Evolutionary conservation across 2,797 vertebrate species (phyloP), one percentile per base, ranked within the genome.

Genomic region (Microctenopoma stevenorrisi): DNA sequence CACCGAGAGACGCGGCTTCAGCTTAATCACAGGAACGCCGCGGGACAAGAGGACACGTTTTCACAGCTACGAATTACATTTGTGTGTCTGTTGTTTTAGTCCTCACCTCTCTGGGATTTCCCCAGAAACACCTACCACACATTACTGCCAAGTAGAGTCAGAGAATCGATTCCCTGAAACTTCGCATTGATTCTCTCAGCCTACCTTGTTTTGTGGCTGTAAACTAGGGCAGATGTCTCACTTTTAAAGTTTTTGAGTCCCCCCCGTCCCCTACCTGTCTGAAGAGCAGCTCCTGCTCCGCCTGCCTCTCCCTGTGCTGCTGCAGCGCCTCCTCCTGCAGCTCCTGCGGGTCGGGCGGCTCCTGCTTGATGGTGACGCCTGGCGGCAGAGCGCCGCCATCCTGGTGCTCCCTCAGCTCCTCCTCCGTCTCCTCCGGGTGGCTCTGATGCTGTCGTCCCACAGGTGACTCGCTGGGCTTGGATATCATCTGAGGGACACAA

Each of bases 371-470:
- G 72, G 94, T 96, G 79, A 98, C 90, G 66, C 95, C 88, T 0
- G 75, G 87, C 4, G 82, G 86, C 78, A 95, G 78, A 4, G 56
- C 44, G 16, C 94, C 95, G 22, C 93, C 90, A 13, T 96, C 96
- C 89, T 99, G 98, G 87, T 99, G 97, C 84, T 98, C 97, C 5
- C 97, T 91, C 54, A 99, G 93, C 91, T 99, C 97, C 89, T 99
- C 98, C 90, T 99, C 98, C 0, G 98, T 99, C 94, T 99, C 98
- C 93, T 99, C 98, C 0, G 97, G 98, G 91, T 98, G 97, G 88
- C 96, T 98, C 94, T 99, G 97, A 25, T 98, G 98, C 92, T 99
- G 98, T 56, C 97, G 94, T 12, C 95, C 80, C 55, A 88, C 90
- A 0, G 89, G 84, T 0, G 96, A 95, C 82, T 98, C 98, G 0